Evolutionary conservation across 2,888 invertebrate genomes (phyloP).

Genomic region (Cheilosia urbana): DNA sequence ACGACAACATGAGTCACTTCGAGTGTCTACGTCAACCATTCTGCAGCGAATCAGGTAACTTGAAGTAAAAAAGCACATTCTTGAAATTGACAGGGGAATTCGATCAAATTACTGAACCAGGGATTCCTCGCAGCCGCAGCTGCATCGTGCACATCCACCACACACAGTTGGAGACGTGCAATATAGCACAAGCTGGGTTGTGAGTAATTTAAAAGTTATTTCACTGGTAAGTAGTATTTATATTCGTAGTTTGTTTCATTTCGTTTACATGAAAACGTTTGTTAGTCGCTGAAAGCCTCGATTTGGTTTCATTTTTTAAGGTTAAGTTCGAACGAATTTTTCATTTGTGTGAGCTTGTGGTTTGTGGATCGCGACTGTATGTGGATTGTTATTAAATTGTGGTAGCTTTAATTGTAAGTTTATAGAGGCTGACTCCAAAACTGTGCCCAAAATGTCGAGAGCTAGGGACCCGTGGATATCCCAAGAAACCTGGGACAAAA

Average conservation of each 20-base stretch:
- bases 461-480: too few relatives aligned
- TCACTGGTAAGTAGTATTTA: neutral
- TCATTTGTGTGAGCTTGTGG: too few relatives aligned
- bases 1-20: constrained; percentile 36
- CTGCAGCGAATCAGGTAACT: neutral
- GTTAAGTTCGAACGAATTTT: too few relatives aligned
- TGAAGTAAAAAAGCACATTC: constrained; percentile 4
- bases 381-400: neutral
- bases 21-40: neutral
- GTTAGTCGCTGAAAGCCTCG: too few relatives aligned
- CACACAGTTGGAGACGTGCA: neutral
- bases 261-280: too few relatives aligned
- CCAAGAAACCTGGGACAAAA: too few relatives aligned
- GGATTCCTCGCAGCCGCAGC: neutral
- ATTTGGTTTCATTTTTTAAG: too few relatives aligned
- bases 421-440: too few relatives aligned
- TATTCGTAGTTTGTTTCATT: too few relatives aligned
- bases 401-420: too few relatives aligned
- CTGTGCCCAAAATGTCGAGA: too few relatives aligned
- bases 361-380: too few relatives aligned
- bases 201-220: neutral
- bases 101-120: neutral
- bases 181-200: neutral
- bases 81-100: neutral
- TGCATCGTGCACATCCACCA: neutral